A percentile compares a stretch with the other conserved stretches of the same genome.
Evolutionary conservation across 2,113 vertebrate genomes (phyloP).

Genomic region (Scytalopus superciliaris): DNA sequence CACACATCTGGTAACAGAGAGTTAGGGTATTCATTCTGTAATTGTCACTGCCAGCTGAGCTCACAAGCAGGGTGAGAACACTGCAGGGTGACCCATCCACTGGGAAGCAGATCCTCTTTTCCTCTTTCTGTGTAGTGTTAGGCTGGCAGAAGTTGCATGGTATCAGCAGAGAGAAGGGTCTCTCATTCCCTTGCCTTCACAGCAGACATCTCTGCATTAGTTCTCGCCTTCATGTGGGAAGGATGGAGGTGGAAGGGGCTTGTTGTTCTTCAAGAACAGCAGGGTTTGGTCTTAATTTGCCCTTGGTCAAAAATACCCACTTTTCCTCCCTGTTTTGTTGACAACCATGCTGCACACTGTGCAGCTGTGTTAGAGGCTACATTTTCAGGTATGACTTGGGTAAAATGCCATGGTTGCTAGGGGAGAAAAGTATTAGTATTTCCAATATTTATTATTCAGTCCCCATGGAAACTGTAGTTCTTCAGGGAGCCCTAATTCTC

Average conservation of each 20-base stretch:
- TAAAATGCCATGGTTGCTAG: constrained; percentile 30
- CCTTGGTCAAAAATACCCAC: background rate
- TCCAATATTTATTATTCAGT: constrained; percentile 26
- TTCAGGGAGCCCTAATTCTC: background rate
- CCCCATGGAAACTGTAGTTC: constrained; percentile 36
- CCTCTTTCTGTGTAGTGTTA: background rate
- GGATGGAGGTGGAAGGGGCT: background rate
- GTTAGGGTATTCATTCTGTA: background rate
- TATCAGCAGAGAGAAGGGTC: background rate
- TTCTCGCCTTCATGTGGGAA: background rate
- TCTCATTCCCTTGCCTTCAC: background rate
- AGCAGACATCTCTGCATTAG: background rate
- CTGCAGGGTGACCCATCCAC: fast-evolving
- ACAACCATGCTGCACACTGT: fast-evolving
- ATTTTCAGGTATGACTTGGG: background rate
- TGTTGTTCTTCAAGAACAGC: background rate
- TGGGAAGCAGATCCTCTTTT: background rate
- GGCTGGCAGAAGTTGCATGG: background rate
- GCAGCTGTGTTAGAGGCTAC: background rate
- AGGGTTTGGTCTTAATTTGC: background rate
- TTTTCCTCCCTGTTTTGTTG: background rate
- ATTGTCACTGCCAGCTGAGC: background rate
- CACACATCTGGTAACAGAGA: background rate
- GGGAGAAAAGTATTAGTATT: background rate
- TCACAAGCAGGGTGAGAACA: background rate